A percentile compares a stretch with the other conserved stretches of the same genome.
Conservation (phyloP, 1,140 invertebrate genomes). For the Drosophila nigrodunni region DNA sequence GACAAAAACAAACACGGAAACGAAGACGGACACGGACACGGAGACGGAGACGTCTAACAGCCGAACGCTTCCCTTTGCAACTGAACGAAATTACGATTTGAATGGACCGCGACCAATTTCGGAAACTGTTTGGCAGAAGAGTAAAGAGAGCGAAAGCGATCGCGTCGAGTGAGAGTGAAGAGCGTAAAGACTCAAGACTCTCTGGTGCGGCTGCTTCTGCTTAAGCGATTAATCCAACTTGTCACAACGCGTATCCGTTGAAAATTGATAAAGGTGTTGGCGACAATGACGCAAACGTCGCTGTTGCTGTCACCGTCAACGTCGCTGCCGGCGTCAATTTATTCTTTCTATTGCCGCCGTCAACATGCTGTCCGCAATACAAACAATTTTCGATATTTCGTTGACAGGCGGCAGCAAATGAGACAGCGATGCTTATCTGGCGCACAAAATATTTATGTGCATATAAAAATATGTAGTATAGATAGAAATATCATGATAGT, state of each 20-base stretch:
- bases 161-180: constrained; percentile 10
- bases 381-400: constrained; percentile 51
- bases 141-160: background rate
- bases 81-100: constrained; percentile 53
- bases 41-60: constrained; percentile 54
- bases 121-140: constrained; percentile 45
- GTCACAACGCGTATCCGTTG: constrained; percentile 56
- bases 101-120: constrained; percentile 54
- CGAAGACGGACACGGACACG: background rate
- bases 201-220: constrained; percentile 17
- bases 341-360: constrained; percentile 4
- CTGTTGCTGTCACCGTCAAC: constrained; percentile 2
- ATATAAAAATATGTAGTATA: background rate
- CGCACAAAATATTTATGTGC: background rate
- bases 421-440: constrained; percentile 62
- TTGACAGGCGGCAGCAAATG: constrained; percentile 35
- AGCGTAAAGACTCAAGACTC: background rate
- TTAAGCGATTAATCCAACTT: constrained; percentile 69
- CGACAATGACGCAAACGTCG: constrained; percentile 29
- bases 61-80: constrained; percentile 63
- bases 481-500: constrained; percentile 9
- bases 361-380: constrained; percentile 38
- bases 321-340: constrained; percentile 6
- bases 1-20: constrained; percentile 19
- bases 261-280: constrained; percentile 67